Evolutionary conservation across 2,113 vertebrate genomes (phyloP).

Genomic region (Danio rerio): GRCz12tu NC_133182.1:19184001-19184500

Average conservation of each 20-base stretch:
- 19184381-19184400: neutral
- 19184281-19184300: slow-evolving; percentile 2
- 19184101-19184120: neutral
- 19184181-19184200: slow-evolving; percentile 93
- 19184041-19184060: too few relatives aligned
- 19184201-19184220: slow-evolving; percentile 84
- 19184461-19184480: neutral
- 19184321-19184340: neutral
- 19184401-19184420: neutral
- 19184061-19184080: too few relatives aligned
- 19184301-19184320: neutral
- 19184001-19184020: too few relatives aligned
- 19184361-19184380: neutral
- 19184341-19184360: neutral
- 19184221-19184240: slow-evolving; percentile 91
- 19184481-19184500: too few relatives aligned
- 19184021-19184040: too few relatives aligned
- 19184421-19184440: neutral
- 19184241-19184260: slow-evolving; percentile 95
- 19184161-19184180: slow-evolving; percentile 86
- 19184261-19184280: slow-evolving; percentile 89
- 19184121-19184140: neutral
- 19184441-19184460: neutral
- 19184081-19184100: neutral
- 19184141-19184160: neutral